Evolutionary conservation across 2,888 invertebrate genomes (phyloP), one percentile per base, ranked within the genome.

Genomic region (Phaonia tiefii): DNA sequence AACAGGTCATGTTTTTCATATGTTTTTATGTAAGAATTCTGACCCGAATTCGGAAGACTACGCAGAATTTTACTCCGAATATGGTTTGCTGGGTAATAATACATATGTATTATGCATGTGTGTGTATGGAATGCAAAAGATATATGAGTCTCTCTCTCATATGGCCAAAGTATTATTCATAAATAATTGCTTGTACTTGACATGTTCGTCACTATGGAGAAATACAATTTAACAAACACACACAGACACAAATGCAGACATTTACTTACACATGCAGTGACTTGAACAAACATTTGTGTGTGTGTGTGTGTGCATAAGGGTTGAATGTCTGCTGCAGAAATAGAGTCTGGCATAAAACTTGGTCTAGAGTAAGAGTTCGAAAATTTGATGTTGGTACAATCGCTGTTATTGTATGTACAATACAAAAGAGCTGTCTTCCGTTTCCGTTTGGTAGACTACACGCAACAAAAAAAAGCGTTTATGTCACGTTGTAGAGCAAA

Each of bases 131-230:
- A 42, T 42, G 74, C 20, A 71, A 80, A 81, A 81, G 80, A 77
- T 75, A 77, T 71, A 81, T 81, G 80, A 77, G 74, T 63, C 74
- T 81, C 77, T 63, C 74, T 81, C 77, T 81, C 80, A 75, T 80
- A 80, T 80, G 77, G 74, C 71, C 66, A 51, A 80, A 77, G 71
- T 80, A 80, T 80, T 80, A 77, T 80, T 80, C 80, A 81, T 77
- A 81, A 77, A 77, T 77, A 77, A 81, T 81, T 77, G 80, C 77
- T 77, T 77, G 80, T 75, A 77, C 80, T 81, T 81, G 77, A 81
- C 80, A 81, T 81, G 66, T 77, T 77, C 77, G 77, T 81, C 80
- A 77, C 74, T 67, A 17, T 31, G 31, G 49, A 37, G 49, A 26
- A 22, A 26, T 31, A 44, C 46, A 58, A 60, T 22, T 31, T 8